Base-by-base conservation (phyloP, 2,113 vertebrate genomes). In the Sialia sialis region DNA sequence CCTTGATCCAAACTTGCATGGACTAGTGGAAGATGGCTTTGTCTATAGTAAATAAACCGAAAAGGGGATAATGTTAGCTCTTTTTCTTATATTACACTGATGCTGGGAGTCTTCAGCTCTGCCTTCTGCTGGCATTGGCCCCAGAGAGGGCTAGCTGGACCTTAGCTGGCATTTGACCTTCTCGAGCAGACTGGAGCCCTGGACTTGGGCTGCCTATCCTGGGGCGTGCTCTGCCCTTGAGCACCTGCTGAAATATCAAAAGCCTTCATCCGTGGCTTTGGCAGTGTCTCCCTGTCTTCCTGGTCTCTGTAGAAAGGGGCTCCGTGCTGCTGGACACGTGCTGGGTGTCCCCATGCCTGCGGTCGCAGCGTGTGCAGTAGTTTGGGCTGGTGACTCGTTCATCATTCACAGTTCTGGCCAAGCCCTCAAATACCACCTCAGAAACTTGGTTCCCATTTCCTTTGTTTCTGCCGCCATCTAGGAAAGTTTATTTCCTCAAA, bases 241-340 rank as follows among this genome's bases (percentile, higher is more conserved):
- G 59, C 51, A 39, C 23, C 25, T 38, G 23, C 36, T 1, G 0
- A 44, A 79, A n/a, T 27, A n/a, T 38, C 30, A 59, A 38, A 70
- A 23, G 22, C 30, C 12, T 67, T 9, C 0, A 0, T 76, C 10
- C 0, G 0, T 76, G 63, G 44, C 16, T 74, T 51, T 64, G 25
- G 34, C n/a, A 73, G 16, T 30, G 13, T 32, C 51, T 90, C 52
- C 41, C 38, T 30, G 76, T 17, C n/a, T 46, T 69, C n/a, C 21
- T 2, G 6, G 30, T 52, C 26, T 69, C 14, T 0, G 30, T 72
- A 32, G 49, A 62, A 66, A 13, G 1, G 11, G 8, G 39, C 20
- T 87, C 8, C 12, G n/a, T 69, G 46, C 64, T 73, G 58, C 8
- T 43, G 39, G 34, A 46, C 5, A 1, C 0, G 6, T 55, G 39